Conservation (phyloP, 2,888 invertebrate genomes). For the Incurvaria masculella region DNA sequence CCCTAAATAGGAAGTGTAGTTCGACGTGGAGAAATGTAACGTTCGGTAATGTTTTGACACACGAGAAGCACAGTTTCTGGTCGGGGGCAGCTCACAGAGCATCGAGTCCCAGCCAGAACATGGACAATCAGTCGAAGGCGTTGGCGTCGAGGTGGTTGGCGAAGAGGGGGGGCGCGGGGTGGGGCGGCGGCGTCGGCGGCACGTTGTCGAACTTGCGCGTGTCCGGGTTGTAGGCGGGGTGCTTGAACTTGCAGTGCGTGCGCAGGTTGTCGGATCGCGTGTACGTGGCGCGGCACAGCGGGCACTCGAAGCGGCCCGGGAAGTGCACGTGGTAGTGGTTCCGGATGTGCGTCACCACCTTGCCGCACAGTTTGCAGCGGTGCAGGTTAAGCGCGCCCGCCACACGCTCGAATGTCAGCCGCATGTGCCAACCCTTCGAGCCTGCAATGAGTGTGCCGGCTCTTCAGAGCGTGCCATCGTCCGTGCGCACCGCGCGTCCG, state of each 20-base stretch:
- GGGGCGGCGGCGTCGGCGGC: conserved; percentile 55
- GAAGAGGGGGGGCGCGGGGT: conserved; percentile 54
- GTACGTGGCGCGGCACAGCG: conserved; percentile 87
- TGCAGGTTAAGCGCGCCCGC: conserved; percentile 91
- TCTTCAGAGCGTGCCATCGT: conserved; percentile 9
- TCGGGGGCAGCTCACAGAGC: conserved; percentile 34
- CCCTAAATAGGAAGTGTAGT: conserved; percentile 44
- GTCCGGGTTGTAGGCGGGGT: conserved; percentile 83
- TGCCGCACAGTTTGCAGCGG: conserved; percentile 92
- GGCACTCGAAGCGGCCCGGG: conserved; percentile 89
- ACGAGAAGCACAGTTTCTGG: conserved; percentile 20
- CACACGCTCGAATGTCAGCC: conserved; percentile 90
- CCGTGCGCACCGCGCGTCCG: not conserved
- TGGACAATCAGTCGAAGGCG: conserved; percentile 50
- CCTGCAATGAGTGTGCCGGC: conserved; percentile 71
- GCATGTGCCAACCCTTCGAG: conserved; percentile 94
- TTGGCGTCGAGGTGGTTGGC: conserved; percentile 56
- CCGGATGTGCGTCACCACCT: conserved; percentile 92
- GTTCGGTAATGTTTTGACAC: conserved; percentile 33
- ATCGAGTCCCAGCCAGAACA: conserved; percentile 44
- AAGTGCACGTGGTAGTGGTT: conserved; percentile 94
- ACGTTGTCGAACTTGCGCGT: conserved; percentile 81
- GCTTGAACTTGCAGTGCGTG: conserved; percentile 91
- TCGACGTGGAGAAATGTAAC: conserved; percentile 27
- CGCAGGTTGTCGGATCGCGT: conserved; percentile 91